phyloP scores from a whole-genome alignment of 2,888 invertebrate genomes.

The Cyaniris semiargus region DNA sequence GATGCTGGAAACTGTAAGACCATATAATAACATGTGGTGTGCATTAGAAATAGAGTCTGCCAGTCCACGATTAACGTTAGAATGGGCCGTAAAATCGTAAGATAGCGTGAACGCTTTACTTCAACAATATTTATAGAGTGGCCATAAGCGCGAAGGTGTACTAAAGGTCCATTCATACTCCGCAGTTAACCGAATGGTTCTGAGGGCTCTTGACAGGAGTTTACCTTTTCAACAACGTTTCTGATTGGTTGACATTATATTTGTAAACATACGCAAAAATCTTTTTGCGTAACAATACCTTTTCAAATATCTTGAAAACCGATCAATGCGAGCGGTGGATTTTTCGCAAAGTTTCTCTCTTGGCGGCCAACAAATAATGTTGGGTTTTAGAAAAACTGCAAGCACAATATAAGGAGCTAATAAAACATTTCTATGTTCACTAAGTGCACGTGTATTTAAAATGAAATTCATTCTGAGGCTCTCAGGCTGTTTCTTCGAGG shows the following conservation, averaged over 20 bases:
- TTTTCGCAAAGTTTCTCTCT: no score
- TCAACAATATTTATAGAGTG: constrained; percentile 12
- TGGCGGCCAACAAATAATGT: no score
- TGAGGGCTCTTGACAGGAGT: background rate
- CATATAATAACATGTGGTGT: background rate
- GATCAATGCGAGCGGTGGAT: no score
- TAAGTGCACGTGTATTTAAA: no score
- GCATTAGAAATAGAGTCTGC: background rate
- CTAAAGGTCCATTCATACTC: background rate
- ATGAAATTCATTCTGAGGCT: no score
- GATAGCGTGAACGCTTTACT: constrained; percentile 17
- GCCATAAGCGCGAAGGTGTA: constrained; percentile 2
- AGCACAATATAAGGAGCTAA: no score
- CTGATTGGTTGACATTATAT: background rate
- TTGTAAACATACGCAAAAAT: no score
- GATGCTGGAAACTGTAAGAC: background rate
- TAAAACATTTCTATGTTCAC: no score
- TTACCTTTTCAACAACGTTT: background rate
- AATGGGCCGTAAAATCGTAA: constrained; percentile 15
- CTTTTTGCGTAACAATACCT: no score
- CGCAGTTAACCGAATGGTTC: background rate
- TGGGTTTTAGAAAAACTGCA: no score
- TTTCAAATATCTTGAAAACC: no score
- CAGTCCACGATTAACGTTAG: background rate
- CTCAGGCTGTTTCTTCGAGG: no score